A percentile compares a stretch with the other conserved stretches of the same genome.
Evolutionary conservation across 2,113 vertebrate genomes (phyloP).

Genomic region (Mellivora capensis): DNA sequence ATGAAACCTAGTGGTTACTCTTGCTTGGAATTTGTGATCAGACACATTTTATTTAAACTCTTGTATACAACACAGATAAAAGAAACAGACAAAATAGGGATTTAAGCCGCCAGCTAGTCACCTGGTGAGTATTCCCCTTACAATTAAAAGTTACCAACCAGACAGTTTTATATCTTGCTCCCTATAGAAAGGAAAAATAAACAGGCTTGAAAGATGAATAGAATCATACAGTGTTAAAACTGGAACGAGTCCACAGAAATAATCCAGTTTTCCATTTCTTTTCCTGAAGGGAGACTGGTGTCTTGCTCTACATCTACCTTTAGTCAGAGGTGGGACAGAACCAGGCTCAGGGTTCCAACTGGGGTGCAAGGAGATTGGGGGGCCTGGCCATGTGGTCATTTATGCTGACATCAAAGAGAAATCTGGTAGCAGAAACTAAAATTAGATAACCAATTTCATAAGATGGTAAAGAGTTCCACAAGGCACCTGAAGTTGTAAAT

Average conservation of each 20-base stretch:
- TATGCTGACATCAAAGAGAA: not conserved
- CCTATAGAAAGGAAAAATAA: not conserved
- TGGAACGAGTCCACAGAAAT: not conserved
- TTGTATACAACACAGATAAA: not conserved
- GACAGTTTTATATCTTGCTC: not conserved
- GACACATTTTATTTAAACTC: slow-evolving; percentile 15
- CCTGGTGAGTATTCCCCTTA: not conserved
- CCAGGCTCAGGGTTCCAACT: not conserved
- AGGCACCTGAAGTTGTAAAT: not conserved
- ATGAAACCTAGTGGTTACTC: not conserved
- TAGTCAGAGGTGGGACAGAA: not conserved
- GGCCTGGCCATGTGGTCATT: not conserved
- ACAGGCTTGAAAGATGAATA: not conserved
- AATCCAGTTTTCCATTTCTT: not conserved
- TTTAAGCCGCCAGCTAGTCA: not conserved
- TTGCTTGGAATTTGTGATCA: slow-evolving; percentile 4
- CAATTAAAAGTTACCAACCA: slow-evolving; percentile 9
- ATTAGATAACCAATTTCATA: slow-evolving; percentile 13
- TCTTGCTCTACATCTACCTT: not conserved
- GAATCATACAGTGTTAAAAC: not conserved
- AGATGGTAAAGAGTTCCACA: not conserved
- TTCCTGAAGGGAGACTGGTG: not conserved
- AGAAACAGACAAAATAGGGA: not conserved
- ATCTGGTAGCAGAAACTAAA: not conserved
- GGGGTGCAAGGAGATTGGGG: not conserved